Evolutionary conservation across 2,888 invertebrate genomes (phyloP), one percentile per base, ranked within the genome.

Genomic region (Laspeyria flexula): DNA sequence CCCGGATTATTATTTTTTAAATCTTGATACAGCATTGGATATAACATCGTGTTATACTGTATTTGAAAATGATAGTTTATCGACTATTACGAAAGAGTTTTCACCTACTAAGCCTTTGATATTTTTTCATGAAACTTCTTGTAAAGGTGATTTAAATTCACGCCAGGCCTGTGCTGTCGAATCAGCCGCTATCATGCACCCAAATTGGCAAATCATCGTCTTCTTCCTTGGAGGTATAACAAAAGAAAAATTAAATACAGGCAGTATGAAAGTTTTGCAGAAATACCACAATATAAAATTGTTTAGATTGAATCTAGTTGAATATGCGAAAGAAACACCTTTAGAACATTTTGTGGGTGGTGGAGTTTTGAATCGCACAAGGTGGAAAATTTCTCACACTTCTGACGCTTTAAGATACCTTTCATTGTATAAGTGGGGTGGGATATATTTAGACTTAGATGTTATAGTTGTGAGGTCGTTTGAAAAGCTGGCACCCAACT

Each of bases 381-480:
- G 16, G 0, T 71, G 46, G 48, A 43, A 38, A 3, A 42, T 69
- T 1, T 46, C 50, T 4, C 69, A 67, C 31, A 58, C 67, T 1
- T 59, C 71, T 0, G 71, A 71, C 46, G 25, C 60, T 39, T 44
- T 73, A 27, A 52, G 70, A 29, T 68, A 56, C n/a, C 27, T 68
- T 5, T 46, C 66, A 0, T 15, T 72, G 37, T 71, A 51, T 37
- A 68, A 67, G 30, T 65, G 60, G 43, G 65, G 71, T 6, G 73
- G 73, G 0, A 18, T 71, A 6, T 71, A 71, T 21, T 44, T 71
- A 18, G 71, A 73, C 29, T 43, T 60, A n/a, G 71, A 71, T 37
- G 18, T 63, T 9, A 18, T 71, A 0, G 62, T 67, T 0, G 60
- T 46, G 21, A 64, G 51, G 11, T 48, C 52, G n/a, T 45, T 63